Evolutionary conservation across 2,888 invertebrate genomes (phyloP), one percentile per base, ranked within the genome.

Genomic region (Escarpia spicata): DNA sequence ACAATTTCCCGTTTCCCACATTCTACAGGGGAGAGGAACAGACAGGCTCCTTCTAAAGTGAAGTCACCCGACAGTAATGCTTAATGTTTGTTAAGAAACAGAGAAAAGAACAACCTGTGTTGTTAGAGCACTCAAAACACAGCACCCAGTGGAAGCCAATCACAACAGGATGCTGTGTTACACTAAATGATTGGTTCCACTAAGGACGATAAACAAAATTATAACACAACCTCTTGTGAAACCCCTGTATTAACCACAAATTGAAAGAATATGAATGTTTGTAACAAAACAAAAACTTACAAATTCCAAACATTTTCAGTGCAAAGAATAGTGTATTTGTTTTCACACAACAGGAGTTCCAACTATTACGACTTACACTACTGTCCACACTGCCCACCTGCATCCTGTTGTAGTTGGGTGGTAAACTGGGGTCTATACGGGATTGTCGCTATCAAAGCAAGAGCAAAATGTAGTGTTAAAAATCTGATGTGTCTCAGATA

Each of bases 121-220:
- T 52, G 52, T 52, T 75, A 26, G 26, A 75, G 26, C 75, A 75
- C 26, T 75, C 19, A 75, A 75, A 75, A 4, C 26, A 75, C 75
- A 26, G 26, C 75, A 26, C 75, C 75, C n/a, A 75, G 75, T 75
- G 75, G 75, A 75, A 75, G 75, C 75, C 75, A 75, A 75, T 75
- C 75, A 75, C 26, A n/a, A 75, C 19, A 26, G 75, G 15, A 12
- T 52, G 52, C 9, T n/a, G 6, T 0, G 75, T 60, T 10, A 19
- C 75, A 75, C 19, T 75, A 75, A 75, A 26, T 75, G 75, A 75
- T 75, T 75, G 75, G 75, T 75, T n/a, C 75, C 75, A 75, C 75
- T 75, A 75, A 75, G 75, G 26, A 75, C 26, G 6, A 19, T 75
- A 75, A 75, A 75, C 26, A 26, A 26, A 75, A 75, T 26, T 26